Evolutionary conservation across 2,888 invertebrate species (phyloP).

Genomic region (Eilema griseolum): DNA sequence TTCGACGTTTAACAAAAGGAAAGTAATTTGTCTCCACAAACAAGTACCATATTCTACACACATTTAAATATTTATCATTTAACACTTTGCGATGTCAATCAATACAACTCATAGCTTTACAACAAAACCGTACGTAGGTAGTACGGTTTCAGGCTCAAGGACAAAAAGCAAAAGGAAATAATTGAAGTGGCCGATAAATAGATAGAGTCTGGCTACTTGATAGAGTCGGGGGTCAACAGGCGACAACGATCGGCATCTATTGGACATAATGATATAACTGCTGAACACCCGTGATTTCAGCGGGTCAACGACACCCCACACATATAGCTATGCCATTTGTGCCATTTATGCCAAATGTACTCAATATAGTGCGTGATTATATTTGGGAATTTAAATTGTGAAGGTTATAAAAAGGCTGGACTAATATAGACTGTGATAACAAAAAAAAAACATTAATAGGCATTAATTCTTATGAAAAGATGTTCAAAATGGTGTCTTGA

Average conservation of each 20-base stretch:
- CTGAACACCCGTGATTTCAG: conserved; percentile 79
- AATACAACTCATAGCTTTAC: conserved; percentile 59
- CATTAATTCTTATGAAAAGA: not conserved
- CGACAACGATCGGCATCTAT: conserved; percentile 70
- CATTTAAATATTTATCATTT: conserved; percentile 34
- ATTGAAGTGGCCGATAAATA: conserved; percentile 76
- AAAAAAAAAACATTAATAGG: not conserved
- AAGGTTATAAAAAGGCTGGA: not conserved
- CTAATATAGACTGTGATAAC: not conserved
- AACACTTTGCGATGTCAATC: conserved; percentile 51
- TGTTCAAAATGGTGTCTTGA: not conserved
- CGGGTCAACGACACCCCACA: conserved; percentile 74
- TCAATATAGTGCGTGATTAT: conserved; percentile 21
- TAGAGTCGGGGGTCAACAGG: conserved; percentile 77
- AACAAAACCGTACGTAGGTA: conserved; percentile 55
- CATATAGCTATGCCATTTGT: conserved; percentile 47
- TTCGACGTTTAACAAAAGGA: too few species aligned
- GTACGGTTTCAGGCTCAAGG: conserved; percentile 57
- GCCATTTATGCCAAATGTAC: conserved; percentile 39
- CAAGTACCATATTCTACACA: not conserved
- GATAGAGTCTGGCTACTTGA: conserved; percentile 74
- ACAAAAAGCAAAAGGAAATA: conserved; percentile 67
- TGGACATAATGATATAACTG: conserved; percentile 76
- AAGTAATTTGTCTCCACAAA: not conserved
- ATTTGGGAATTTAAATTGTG: not conserved